These are phyloP conservation scores for Zaprionus lineosus DNA, from an alignment of 2,888 invertebrate genomes.

Conservation along the genomic window DNA sequence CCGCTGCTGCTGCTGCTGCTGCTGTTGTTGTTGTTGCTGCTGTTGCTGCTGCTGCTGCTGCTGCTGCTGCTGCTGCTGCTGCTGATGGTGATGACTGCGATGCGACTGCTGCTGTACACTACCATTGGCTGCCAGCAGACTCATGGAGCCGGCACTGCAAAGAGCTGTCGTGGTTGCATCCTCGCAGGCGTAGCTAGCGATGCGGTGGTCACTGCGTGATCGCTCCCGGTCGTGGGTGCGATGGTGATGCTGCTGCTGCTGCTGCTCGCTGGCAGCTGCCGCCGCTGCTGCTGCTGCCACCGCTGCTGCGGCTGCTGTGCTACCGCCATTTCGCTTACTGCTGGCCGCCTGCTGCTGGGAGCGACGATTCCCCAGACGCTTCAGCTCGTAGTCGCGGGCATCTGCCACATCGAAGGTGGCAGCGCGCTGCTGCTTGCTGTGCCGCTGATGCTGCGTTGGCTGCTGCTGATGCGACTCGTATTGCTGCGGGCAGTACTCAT, in stretches of 20 bases:
- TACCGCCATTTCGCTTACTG: slow-evolving; percentile 65
- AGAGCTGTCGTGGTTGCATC: slow-evolving; percentile 49
- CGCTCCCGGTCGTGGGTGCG: slow-evolving; percentile 75
- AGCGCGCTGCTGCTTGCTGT: slow-evolving; percentile 68
- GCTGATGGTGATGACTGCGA: slow-evolving; percentile 47
- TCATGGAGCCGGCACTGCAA: slow-evolving; percentile 65
- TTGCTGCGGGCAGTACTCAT: slow-evolving; percentile 80
- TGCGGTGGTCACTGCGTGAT: slow-evolving; percentile 80
- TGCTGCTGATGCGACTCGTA: slow-evolving; percentile 31
- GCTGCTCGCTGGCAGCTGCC: slow-evolving; percentile 38
- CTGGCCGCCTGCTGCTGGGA: slow-evolving; percentile 80
- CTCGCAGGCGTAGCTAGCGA: slow-evolving; percentile 77
- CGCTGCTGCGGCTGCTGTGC: slow-evolving; percentile 45
- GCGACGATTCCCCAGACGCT: slow-evolving; percentile 79
- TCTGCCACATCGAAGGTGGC: slow-evolving; percentile 82
- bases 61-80: slow-evolving; percentile 51
- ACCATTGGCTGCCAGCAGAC: slow-evolving; percentile 43
- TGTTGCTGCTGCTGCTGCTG: slow-evolving; percentile 62
- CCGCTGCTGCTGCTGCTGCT: slow-evolving; percentile 81
- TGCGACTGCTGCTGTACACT: slow-evolving; percentile 48
- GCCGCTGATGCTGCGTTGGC: slow-evolving; percentile 34
- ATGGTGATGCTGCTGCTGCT: slow-evolving; percentile 65
- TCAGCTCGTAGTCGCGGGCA: slow-evolving; percentile 80
- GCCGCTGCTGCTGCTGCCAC: slow-evolving; percentile 50
- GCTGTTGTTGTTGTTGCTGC: slow-evolving; percentile 67